Conservation (phyloP, 2,797 vertebrate genomes). For the Denticeps clupeoides region DNA sequence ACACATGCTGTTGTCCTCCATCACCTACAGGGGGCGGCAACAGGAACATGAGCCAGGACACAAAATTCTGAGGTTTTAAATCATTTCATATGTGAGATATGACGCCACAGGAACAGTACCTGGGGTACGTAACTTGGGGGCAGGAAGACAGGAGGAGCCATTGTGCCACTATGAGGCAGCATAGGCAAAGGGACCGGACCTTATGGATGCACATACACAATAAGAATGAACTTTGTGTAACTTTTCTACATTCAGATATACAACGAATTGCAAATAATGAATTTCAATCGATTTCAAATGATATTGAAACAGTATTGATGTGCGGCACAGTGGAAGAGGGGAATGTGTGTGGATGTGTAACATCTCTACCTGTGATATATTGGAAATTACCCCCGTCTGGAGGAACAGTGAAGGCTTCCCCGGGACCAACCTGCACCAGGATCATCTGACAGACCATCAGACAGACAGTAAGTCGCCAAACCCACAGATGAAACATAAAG, state of each 20-base stretch:
- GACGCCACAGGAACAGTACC: conserved; percentile 30
- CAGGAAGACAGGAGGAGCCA: conserved; percentile 66
- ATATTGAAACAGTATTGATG: no score
- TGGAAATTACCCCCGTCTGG: conserved; percentile 66
- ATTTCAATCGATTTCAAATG: no score
- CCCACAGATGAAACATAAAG: no score
- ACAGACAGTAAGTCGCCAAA: background rate
- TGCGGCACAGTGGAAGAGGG: no score
- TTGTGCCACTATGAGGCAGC: conserved; percentile 65
- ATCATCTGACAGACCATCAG: conserved; percentile 48
- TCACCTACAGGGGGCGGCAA: conserved; percentile 44
- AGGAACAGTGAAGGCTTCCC: conserved; percentile 67
- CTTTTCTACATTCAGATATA: no score
- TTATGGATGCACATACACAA: no score
- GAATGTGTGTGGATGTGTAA: no score
- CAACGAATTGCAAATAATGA: no score
- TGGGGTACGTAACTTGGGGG: conserved; percentile 69
- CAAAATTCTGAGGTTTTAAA: no score
- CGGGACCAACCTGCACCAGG: conserved; percentile 68
- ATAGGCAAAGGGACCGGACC: conserved; percentile 69
- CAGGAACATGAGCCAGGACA: background rate
- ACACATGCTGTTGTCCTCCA: conserved; percentile 68
- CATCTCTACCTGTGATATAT: conserved; percentile 66
- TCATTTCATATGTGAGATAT: no score
- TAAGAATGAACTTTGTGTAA: no score